Base-by-base conservation (phyloP, 2,888 invertebrate genomes). In the Drosophila fungiperda region DNA sequence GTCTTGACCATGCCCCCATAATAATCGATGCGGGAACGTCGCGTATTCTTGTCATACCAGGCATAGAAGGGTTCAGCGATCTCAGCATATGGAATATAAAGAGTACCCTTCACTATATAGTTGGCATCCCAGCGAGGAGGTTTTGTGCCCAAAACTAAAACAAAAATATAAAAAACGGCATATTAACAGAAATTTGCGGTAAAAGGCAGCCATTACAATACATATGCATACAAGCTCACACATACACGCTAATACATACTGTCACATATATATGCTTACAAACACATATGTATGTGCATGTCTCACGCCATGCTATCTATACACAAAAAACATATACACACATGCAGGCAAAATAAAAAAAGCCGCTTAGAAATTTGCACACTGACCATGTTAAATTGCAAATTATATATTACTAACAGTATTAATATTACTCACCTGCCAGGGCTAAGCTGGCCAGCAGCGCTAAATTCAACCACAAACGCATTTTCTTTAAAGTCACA, bases 1-100 rank as follows among this genome's bases (percentile, higher is more conserved):
- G 98, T 99, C 93, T 97, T 96, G n/a, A 98, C 98, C 96, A 98
- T 97, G 92, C 96, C 97, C 74, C 97, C 98, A 93, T 99, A 99
- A 91, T 98, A 99, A 93, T 99, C 99, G 73, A 99, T 97, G 54
- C 99, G 95, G 49, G 98, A 98, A 69, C 95, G 95, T 65, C 95
- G 95, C 62, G 95, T 95, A 6, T 94, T 94, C 35, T 94, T 95
- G 94, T 99, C 98, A 85, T 95, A 98, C 96, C 97, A 98, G 17
- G 97, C 97, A 89, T 95, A 96, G 91, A 99, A 98, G 0, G 98
- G 98, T 92, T 99, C 99, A 32, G 95, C 94, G 57, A 99, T 95
- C 94, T 99, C 99, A 0, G 98, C 98, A 94, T 98, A 99, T 0
- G 99, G 99, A 78, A 99, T 97, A 81, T 95, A 95, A 33, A 99